Conservation (phyloP, 2,797 vertebrate genomes). For the Dendrocincla fuliginosa region DNA sequence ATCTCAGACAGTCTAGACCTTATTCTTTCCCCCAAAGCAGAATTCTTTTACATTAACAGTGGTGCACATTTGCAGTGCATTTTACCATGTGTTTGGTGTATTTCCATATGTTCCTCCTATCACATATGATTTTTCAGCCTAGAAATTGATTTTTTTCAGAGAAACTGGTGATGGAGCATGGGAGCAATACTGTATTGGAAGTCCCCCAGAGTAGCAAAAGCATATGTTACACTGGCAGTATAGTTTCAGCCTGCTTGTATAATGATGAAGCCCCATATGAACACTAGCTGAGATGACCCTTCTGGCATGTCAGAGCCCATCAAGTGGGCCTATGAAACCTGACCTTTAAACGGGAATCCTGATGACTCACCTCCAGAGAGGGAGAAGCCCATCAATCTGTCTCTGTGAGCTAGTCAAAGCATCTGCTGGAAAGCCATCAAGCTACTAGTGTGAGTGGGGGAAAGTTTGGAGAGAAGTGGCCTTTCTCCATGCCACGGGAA, state of each 20-base stretch:
- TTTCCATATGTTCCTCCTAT: background rate
- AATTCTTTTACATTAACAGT: background rate
- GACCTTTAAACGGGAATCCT: background rate
- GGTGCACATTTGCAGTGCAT: background rate
- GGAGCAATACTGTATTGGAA: background rate
- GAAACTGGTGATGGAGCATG: background rate
- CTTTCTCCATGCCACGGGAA: background rate
- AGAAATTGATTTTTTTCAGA: background rate
- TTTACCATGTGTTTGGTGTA: background rate
- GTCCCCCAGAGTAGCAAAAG: background rate
- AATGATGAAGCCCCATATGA: background rate
- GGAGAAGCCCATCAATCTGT: background rate
- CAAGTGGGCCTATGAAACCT: background rate
- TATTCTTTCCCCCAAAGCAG: background rate
- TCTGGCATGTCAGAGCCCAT: background rate
- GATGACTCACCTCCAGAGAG: background rate
- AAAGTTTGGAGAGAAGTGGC: background rate
- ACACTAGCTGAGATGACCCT: background rate
- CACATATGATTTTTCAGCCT: background rate
- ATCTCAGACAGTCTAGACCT: background rate
- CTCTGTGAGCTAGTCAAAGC: background rate
- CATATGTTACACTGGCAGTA: background rate
- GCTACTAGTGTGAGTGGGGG: background rate
- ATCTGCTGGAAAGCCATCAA: background rate
- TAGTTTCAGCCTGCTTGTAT: background rate